Conservation (phyloP, 1,140 invertebrate genomes). For the Bombyx mori region DNA sequence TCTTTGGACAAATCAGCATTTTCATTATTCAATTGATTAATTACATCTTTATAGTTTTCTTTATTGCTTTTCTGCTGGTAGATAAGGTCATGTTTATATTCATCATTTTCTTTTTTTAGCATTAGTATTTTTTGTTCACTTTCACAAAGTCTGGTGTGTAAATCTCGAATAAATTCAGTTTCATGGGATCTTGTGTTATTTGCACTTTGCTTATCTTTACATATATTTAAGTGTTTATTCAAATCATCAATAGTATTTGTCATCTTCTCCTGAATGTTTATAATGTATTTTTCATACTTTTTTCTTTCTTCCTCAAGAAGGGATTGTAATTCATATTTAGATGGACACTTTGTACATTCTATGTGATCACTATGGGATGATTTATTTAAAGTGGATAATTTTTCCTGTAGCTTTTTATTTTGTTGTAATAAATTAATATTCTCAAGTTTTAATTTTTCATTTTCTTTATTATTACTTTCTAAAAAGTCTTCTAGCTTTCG, state of each 20-base stretch:
- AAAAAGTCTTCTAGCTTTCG: slow-evolving; percentile 36
- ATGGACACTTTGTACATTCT: slow-evolving; percentile 31
- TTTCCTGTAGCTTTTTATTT: slow-evolving; percentile 58
- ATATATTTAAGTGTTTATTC: slow-evolving; percentile 37
- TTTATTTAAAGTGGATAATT: slow-evolving; percentile 43
- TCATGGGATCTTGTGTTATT: slow-evolving; percentile 23
- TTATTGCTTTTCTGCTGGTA: slow-evolving; percentile 34
- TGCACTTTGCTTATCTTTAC: slow-evolving; percentile 23
- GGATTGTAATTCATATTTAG: slow-evolving; percentile 54
- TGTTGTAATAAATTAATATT: slow-evolving; percentile 49
- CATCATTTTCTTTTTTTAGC: slow-evolving; percentile 65
- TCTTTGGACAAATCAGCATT: slow-evolving; percentile 59
- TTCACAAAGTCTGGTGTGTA: slow-evolving; percentile 57
- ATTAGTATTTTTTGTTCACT: slow-evolving; percentile 60
- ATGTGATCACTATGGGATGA: slow-evolving; percentile 20
- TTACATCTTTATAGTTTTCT: slow-evolving; percentile 53
- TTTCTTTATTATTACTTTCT: slow-evolving; percentile 37
- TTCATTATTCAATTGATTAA: slow-evolving; percentile 56
- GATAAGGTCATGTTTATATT: slow-evolving; percentile 32
- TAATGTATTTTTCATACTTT: slow-evolving; percentile 62
- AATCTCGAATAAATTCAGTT: slow-evolving; percentile 43
- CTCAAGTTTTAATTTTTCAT: slow-evolving; percentile 47
- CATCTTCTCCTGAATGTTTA: slow-evolving; percentile 52
- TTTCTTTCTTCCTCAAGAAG: slow-evolving; percentile 60
- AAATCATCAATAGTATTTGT: slow-evolving; percentile 49